A percentile compares a stretch with the other conserved stretches of the same genome.
phyloP scores from a whole-genome alignment of 2,113 vertebrate species.

The Hydrochoerus hydrochaeris region DNA sequence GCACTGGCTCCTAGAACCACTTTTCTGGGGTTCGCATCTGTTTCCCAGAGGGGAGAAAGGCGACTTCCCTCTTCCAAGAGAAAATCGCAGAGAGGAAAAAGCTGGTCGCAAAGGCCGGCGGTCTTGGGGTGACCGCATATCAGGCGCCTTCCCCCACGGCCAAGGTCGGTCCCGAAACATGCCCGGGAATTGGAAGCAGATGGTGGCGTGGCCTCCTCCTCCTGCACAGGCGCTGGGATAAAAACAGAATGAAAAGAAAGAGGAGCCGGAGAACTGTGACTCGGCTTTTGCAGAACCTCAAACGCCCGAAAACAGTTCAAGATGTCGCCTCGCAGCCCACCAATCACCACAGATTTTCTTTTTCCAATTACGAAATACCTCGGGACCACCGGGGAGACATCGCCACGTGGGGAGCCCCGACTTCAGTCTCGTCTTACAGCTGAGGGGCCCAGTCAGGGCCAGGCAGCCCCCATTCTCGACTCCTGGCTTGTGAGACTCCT shows the following conservation, averaged over 20 bases:
- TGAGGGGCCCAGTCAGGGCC: conserved; percentile 44
- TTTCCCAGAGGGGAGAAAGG: background rate
- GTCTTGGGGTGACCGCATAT: background rate
- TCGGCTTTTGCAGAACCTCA: background rate
- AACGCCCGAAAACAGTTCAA: conserved; percentile 22
- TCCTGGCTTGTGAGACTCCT: background rate
- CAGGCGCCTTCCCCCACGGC: fast-evolving
- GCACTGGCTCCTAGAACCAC: fast-evolving
- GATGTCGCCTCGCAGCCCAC: background rate
- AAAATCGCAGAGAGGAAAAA: background rate
- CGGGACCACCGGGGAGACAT: background rate
- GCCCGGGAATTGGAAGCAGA: background rate
- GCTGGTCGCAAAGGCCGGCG: background rate
- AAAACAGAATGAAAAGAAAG: background rate
- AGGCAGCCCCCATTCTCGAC: background rate
- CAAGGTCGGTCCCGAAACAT: background rate
- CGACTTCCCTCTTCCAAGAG: background rate
- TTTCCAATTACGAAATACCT: background rate
- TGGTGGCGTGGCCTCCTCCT: background rate
- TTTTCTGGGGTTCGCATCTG: background rate
- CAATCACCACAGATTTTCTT: background rate
- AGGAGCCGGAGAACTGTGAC: background rate
- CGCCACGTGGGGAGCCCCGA: background rate
- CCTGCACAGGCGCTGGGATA: background rate
- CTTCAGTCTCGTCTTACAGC: conserved; percentile 72